These are phyloP conservation scores for Pan paniscus DNA, from an alignment of 2,113 vertebrate genomes.

Conservation along the genomic window DNA sequence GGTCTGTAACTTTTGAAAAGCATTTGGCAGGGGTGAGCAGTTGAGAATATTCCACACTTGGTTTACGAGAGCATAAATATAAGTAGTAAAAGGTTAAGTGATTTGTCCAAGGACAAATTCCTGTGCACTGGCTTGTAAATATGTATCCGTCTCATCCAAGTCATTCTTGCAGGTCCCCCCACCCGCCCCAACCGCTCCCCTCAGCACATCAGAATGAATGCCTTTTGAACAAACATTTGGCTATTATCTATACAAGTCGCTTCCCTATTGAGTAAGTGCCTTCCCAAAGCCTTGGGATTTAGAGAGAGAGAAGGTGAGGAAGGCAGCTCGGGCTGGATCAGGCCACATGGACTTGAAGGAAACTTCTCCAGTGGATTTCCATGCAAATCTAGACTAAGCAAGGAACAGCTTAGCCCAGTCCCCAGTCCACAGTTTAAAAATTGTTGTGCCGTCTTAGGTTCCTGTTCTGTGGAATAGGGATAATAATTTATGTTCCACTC, in stretches of 20 bases:
- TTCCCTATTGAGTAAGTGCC: background rate
- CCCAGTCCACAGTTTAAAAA: background rate
- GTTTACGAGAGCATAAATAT: background rate
- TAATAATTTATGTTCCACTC: background rate
- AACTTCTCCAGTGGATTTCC: background rate
- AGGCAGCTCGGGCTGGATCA: background rate
- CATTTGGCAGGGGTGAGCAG: background rate
- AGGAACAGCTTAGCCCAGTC: background rate
- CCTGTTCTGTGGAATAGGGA: background rate
- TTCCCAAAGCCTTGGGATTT: background rate
- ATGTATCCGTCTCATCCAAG: background rate
- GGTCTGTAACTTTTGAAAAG: background rate
- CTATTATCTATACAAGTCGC: background rate
- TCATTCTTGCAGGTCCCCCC: background rate
- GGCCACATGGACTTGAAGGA: background rate
- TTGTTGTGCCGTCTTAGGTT: background rate
- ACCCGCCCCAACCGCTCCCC: background rate
- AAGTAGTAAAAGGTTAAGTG: background rate
- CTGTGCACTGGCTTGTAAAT: background rate
- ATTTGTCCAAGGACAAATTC: conserved; percentile 11
- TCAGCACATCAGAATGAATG: background rate
- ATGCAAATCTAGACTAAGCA: background rate
- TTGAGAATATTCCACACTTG: background rate
- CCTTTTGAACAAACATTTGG: background rate
- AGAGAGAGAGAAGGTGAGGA: background rate